Percentiles rank a stretch among this genome's conserved stretches.
phyloP scores from a whole-genome alignment of 2,797 vertebrate species.

The Echiichthys vipera region DNA sequence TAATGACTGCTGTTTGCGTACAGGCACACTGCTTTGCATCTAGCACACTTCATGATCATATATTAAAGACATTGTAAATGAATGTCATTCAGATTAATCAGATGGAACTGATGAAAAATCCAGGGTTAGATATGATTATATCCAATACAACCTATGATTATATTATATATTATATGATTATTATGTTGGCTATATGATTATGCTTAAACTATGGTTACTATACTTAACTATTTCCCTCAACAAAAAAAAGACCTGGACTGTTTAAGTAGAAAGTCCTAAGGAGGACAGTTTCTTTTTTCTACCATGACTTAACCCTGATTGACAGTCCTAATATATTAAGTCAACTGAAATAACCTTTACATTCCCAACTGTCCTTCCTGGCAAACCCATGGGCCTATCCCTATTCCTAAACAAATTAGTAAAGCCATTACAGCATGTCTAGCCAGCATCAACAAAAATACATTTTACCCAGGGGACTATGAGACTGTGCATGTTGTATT shows the following conservation, averaged over 20 bases:
- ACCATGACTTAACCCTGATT: constrained; percentile 6
- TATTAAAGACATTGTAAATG: background rate
- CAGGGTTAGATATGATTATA: too few species aligned
- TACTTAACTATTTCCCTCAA: background rate
- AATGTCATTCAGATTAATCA: too few species aligned
- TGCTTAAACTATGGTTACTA: background rate
- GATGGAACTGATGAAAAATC: background rate
- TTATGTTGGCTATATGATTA: background rate
- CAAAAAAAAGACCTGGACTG: background rate
- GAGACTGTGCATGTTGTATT: background rate
- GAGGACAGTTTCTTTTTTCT: background rate
- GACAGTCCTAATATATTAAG: background rate
- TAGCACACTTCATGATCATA: background rate
- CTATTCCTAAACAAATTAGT: constrained; percentile 12
- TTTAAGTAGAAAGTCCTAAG: background rate
- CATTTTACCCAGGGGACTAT: background rate
- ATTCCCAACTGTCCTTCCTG: background rate
- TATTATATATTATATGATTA: too few species aligned
- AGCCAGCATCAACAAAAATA: constrained; percentile 1
- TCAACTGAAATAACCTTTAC: constrained; percentile 17
- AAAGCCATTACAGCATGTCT: constrained; percentile 6
- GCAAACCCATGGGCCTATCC: background rate
- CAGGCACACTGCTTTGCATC: background rate
- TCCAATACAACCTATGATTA: too few species aligned
- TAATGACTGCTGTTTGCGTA: background rate